Percentiles rank a stretch among this genome's conserved stretches.
Evolutionary conservation across 1,140 invertebrate species (phyloP).

Genomic region (Drosophila mauritiana): DNA sequence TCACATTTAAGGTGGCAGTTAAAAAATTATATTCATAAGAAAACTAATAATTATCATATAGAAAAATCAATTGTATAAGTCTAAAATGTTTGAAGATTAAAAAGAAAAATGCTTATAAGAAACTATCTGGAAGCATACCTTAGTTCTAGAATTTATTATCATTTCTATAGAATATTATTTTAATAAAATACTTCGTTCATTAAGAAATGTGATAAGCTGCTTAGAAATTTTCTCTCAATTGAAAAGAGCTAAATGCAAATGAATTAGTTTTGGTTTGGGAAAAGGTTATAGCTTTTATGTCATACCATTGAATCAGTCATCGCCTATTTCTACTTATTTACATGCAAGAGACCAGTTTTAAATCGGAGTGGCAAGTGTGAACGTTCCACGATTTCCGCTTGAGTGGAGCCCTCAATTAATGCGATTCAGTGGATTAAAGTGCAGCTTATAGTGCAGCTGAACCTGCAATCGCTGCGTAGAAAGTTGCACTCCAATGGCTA

Average conservation of each 20-base stretch:
- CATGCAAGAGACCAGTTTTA: background rate
- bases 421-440: constrained; percentile 3
- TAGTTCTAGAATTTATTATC: no score
- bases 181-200: no score
- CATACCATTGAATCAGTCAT: background rate
- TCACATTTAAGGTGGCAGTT: background rate
- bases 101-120: no score
- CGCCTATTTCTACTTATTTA: background rate
- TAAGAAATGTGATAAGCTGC: no score
- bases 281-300: background rate
- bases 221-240: no score
- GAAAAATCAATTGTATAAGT: background rate
- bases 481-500: constrained; percentile 12
- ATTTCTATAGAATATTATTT: no score
- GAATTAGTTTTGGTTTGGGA: background rate
- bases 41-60: background rate
- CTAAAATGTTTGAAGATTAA: no score
- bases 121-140: no score
- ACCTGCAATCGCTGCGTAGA: constrained; percentile 25
- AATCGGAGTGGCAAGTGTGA: constrained; percentile 4
- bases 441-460: constrained; percentile 3
- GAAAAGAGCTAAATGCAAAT: background rate
- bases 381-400: constrained; percentile 6
- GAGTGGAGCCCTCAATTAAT: constrained; percentile 3
- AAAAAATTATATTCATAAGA: background rate